Conservation (phyloP, 2,797 vertebrate species). For the Hyperoplus lanceolatus region DNA sequence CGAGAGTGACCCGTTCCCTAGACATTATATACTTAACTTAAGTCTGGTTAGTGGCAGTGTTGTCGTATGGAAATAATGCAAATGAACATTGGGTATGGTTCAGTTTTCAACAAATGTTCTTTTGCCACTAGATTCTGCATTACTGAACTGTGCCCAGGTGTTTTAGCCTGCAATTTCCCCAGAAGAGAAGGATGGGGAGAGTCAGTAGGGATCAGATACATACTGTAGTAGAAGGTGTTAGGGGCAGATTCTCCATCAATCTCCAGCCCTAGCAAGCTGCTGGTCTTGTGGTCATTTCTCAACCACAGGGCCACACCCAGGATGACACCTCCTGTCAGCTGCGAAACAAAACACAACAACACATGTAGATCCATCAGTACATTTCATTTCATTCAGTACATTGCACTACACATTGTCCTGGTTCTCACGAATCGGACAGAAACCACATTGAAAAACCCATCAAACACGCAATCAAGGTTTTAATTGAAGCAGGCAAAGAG, state of each 20-base stretch:
- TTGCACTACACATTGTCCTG: not conserved
- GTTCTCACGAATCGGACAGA: not conserved
- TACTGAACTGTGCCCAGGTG: not conserved
- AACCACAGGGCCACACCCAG: slow-evolving; percentile 97
- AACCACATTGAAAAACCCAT: too few species aligned
- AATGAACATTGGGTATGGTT: not conserved
- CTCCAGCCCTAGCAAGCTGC: slow-evolving; percentile 88
- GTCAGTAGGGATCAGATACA: slow-evolving; percentile 52
- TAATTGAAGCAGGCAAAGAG: too few species aligned
- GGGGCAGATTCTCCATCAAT: slow-evolving; percentile 88
- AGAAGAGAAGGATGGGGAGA: not conserved
- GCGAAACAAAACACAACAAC: slow-evolving; percentile 42
- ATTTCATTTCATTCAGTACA: not conserved
- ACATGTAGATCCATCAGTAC: not conserved
- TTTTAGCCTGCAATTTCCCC: not conserved
- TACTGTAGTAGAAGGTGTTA: slow-evolving; percentile 94
- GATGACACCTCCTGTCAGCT: slow-evolving; percentile 94
- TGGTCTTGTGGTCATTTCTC: slow-evolving; percentile 93
- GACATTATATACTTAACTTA: not conserved
- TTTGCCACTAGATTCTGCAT: not conserved
- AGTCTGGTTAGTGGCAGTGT: not conserved
- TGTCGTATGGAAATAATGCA: slow-evolving; percentile 19
- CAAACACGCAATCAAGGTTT: too few species aligned
- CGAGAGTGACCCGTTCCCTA: too few species aligned
- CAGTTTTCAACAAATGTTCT: slow-evolving; percentile 4